Evolutionary conservation across 2,113 vertebrate species (phyloP).

Genomic region (Athene noctua): DNA sequence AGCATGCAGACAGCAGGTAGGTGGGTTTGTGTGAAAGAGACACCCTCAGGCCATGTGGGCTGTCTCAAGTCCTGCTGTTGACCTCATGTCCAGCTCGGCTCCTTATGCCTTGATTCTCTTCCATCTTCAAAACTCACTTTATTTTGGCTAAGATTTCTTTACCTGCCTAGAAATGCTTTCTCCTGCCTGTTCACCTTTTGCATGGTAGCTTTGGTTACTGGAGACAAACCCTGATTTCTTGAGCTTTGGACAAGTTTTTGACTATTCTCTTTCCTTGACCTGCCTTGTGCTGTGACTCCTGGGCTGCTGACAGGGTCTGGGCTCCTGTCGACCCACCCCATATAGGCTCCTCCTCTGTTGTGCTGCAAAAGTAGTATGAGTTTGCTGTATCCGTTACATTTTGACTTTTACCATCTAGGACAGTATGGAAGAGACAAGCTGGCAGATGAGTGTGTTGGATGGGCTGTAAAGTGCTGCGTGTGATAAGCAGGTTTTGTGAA

Average conservation of each 20-base stretch:
- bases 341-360: not conserved
- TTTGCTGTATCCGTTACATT: not conserved
- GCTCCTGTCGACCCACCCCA: accelerated
- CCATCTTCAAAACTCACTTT: not conserved
- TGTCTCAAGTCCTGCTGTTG: not conserved
- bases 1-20: not conserved
- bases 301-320: not conserved
- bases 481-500: not conserved
- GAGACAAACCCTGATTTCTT: not conserved
- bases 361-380: not conserved
- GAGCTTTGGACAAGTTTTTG: not conserved
- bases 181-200: not conserved
- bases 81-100: not conserved
- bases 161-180: not conserved
- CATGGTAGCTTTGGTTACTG: not conserved
- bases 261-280: not conserved
- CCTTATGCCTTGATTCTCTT: not conserved
- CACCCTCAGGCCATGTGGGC: accelerated
- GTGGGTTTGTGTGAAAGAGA: not conserved
- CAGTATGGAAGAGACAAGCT: not conserved
- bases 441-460: not conserved
- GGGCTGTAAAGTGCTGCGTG: accelerated
- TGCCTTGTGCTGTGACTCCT: not conserved
- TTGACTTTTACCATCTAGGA: not conserved
- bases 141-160: not conserved